Evolutionary conservation across 1,140 invertebrate genomes (phyloP), one percentile per base, ranked within the genome.

Genomic region (Drosophila prosaltans): DNA sequence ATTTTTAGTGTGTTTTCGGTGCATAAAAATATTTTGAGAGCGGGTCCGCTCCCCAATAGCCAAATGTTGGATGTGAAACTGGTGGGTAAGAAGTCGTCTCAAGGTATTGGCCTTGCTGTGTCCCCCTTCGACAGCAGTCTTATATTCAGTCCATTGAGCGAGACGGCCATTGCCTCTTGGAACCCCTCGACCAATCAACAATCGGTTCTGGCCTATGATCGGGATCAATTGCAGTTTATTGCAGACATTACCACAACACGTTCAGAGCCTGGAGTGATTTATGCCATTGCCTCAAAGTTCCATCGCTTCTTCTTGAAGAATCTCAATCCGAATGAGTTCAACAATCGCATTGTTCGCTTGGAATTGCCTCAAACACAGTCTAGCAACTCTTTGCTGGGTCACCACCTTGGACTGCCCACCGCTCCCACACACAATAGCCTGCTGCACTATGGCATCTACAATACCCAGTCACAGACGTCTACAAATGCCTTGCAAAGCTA

Each of bases 71-170:
- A 96, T 0, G 95, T 97, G 0, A 94, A 94, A 41, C 92, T 97
- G 39, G 95, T 96, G 1, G 96, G 96, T 1, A 95, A 94, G 71
- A 97, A 97, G 91, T 96, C 96, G 0, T 97, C 96, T 2, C 96
- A 97, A 91, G 96, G 96, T 16, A 93, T 97, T 1, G 95, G 95
- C 1, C 74, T 97, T 9, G 93, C 95, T 0, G 93, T 96, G 0
- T 95, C 96, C 72, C 94, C 94, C 1, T 92, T 92, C 1, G 95
- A 96, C 68, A 95, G 96, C 51, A 94, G 94, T 7, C 93, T 97
- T 24, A 93, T 95, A 48, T 97, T 97, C 82, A 94, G 95, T 45
- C 96, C 96, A 0, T 91, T 97, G 7, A 94, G 94, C 0, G 96
- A 97, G 92, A 97, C 96, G 0, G 96, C 96, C 0, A 92, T 97